phyloP scores from a whole-genome alignment of 1,140 invertebrate genomes.

The Antheraea pernyi region DNA sequence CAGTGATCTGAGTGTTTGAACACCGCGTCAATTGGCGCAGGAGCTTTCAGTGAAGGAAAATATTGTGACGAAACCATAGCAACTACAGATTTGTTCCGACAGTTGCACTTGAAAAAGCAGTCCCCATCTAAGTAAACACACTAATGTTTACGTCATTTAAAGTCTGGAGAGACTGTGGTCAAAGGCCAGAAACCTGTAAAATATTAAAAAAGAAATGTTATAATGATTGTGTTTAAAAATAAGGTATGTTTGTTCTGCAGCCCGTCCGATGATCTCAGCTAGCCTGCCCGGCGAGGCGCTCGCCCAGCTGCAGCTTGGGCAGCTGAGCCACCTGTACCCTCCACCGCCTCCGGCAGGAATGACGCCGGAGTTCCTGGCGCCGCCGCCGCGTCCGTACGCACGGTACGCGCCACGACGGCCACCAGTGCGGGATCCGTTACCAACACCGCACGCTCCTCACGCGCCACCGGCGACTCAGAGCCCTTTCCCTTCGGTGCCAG shows the following conservation, averaged over 20 bases:
- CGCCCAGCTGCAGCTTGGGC: slow-evolving; percentile 66
- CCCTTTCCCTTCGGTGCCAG: slow-evolving; percentile 56
- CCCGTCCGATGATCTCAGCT: slow-evolving; percentile 76
- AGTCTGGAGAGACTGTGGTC: too few species aligned
- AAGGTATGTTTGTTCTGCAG: slow-evolving; percentile 34
- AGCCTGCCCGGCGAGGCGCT: slow-evolving; percentile 77
- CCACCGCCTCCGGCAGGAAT: slow-evolving; percentile 55
- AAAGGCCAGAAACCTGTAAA: too few species aligned
- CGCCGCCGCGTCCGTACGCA: slow-evolving; percentile 70
- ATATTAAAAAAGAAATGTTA: background rate
- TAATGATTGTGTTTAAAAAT: background rate
- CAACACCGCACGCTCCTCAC: slow-evolving; percentile 43
- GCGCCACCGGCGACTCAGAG: slow-evolving; percentile 42
- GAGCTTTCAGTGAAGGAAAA: too few species aligned
- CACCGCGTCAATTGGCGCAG: too few species aligned
- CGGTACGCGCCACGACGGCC: slow-evolving; percentile 59
- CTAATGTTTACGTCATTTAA: too few species aligned
- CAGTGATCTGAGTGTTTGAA: too few species aligned
- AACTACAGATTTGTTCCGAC: too few species aligned
- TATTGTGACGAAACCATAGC: too few species aligned
- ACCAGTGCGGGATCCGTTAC: slow-evolving; percentile 42
- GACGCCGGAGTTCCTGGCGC: slow-evolving; percentile 74
- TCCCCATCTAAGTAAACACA: too few species aligned
- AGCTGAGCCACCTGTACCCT: slow-evolving; percentile 64
- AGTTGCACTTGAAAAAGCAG: too few species aligned